phyloP scores from a whole-genome alignment of 2,113 vertebrate genomes.

The Nannobrachium achirus region DNA sequence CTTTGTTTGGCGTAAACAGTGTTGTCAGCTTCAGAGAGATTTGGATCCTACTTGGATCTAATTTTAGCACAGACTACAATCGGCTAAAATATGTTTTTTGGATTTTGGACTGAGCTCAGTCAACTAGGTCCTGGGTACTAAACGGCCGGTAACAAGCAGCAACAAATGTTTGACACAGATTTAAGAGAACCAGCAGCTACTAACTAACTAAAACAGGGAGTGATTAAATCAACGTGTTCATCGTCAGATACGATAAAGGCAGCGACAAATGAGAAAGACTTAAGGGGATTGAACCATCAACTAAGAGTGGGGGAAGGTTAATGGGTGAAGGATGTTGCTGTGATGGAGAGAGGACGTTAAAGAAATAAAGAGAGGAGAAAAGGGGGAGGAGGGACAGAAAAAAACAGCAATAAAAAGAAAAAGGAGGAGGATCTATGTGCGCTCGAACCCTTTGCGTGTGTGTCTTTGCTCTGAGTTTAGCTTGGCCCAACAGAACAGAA shows the following conservation, averaged over 20 bases:
- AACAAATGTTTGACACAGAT: not conserved
- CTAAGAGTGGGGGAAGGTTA: slow-evolving; percentile 11
- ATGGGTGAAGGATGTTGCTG: not conserved
- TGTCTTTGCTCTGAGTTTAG: slow-evolving; percentile 80
- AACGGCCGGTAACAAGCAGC: slow-evolving; percentile 49
- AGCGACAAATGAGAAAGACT: slow-evolving; percentile 22
- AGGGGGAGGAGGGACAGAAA: not conserved
- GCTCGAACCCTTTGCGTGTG: slow-evolving; percentile 60
- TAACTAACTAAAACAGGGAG: not conserved
- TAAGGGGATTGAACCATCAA: not conserved
- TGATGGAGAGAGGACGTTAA: not conserved
- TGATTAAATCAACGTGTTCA: not conserved
- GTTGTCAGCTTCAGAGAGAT: slow-evolving; percentile 46
- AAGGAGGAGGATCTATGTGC: slow-evolving; percentile 54
- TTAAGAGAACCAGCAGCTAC: too few species aligned
- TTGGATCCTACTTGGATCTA: slow-evolving; percentile 28
- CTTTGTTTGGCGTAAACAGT: slow-evolving; percentile 59
- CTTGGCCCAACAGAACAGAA: slow-evolving; percentile 79
- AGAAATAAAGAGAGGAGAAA: not conserved
- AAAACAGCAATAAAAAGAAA: not conserved
- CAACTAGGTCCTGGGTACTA: slow-evolving; percentile 22
- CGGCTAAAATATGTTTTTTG: too few species aligned
- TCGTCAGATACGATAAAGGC: slow-evolving; percentile 36
- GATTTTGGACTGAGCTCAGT: not conserved
- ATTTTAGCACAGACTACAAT: slow-evolving; percentile 45